Percentiles rank a stretch among this genome's conserved stretches.
These are phyloP conservation scores for Pachyrhynchus sulphureomaculatus DNA, from an alignment of 1,140 invertebrate genomes.

Conservation along the genomic window DNA sequence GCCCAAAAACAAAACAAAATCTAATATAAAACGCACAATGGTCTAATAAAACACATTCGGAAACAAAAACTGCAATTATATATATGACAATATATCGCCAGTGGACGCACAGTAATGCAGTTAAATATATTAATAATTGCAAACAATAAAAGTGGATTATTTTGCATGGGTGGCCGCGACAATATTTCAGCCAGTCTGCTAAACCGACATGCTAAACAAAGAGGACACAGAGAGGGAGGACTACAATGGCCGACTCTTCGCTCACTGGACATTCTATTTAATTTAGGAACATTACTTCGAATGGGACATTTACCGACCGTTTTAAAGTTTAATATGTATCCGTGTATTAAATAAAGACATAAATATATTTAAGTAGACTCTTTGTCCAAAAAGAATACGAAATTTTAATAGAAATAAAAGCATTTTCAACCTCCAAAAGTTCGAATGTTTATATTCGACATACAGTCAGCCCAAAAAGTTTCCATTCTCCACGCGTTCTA, in stretches of 20 bases:
- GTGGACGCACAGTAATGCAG: conserved; percentile 40
- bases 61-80: conserved; percentile 48
- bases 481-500: no score
- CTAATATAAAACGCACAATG: conserved; percentile 48
- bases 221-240: conserved; percentile 27
- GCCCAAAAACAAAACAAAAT: conserved; percentile 45
- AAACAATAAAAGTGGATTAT: conserved; percentile 49
- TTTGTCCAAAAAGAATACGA: no score
- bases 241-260: conserved; percentile 14
- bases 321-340: conserved; percentile 20
- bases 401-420: no score
- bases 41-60: conserved; percentile 48
- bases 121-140: conserved; percentile 50
- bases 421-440: no score
- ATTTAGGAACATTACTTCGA: conserved; percentile 33
- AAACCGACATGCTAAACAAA: conserved; percentile 34
- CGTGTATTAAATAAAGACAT: no score
- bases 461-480: no score
- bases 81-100: conserved; percentile 45
- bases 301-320: conserved; percentile 25
- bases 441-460: no score
- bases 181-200: conserved; percentile 35
- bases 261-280: conserved; percentile 35
- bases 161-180: conserved; percentile 41
- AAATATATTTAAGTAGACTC: no score